These are phyloP conservation scores for Etheostoma spectabile DNA, from an alignment of 2,113 vertebrate genomes.

Conservation along the genomic window DNA sequence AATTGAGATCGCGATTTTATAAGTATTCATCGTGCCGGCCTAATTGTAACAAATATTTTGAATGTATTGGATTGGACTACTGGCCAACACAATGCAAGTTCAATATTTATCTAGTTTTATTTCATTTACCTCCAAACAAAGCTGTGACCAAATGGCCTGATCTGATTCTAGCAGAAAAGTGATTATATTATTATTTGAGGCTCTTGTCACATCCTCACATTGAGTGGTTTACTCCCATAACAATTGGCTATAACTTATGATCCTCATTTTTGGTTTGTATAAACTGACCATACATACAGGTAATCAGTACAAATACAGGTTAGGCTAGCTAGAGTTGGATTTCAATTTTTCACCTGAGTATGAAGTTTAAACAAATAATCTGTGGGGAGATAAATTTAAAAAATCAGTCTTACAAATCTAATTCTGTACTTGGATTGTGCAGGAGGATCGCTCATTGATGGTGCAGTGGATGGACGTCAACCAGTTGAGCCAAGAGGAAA, in stretches of 20 bases:
- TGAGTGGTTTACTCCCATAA: conserved; percentile 4
- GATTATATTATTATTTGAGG: background rate
- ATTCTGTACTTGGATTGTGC: background rate
- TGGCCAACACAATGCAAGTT: background rate
- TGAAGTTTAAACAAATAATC: background rate
- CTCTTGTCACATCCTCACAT: background rate
- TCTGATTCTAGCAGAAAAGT: background rate
- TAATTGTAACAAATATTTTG: background rate
- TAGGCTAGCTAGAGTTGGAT: conserved; percentile 2
- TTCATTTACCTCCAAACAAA: background rate
- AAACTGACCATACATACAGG: background rate
- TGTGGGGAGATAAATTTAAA: background rate
- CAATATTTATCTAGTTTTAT: background rate
- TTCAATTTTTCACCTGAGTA: background rate
- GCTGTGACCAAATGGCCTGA: background rate
- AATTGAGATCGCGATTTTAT: too few relatives aligned
- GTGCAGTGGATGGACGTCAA: conserved; percentile 99
- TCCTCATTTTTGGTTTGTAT: background rate
- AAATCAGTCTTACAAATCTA: background rate
- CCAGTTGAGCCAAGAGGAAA: conserved; percentile 89
- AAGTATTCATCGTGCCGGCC: too few relatives aligned
- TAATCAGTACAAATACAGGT: conserved; percentile 11
- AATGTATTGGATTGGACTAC: background rate
- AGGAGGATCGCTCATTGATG: conserved; percentile 89
- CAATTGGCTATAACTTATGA: conserved; percentile 5